A percentile compares a stretch with the other conserved stretches of the same genome.
These are phyloP conservation scores for Daubentonia madagascariensis DNA, from an alignment of 2,113 vertebrate genomes.

Conservation along the genomic window DNA sequence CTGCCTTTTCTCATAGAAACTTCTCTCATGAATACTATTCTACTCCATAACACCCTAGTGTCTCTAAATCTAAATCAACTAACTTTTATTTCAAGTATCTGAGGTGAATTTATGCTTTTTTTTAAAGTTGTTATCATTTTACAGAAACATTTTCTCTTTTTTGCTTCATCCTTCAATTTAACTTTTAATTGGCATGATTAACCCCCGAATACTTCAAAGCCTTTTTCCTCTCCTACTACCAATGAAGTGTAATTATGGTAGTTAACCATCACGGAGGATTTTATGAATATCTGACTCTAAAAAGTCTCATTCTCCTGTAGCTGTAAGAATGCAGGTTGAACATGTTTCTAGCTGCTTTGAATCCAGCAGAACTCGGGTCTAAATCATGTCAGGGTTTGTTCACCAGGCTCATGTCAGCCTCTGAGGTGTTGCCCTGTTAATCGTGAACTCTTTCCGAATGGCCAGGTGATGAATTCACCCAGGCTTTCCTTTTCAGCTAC, in stretches of 20 bases:
- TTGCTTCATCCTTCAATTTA: not conserved
- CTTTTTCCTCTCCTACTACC: not conserved
- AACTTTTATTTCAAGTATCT: conserved; percentile 4
- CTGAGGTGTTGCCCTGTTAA: not conserved
- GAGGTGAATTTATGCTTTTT: not conserved
- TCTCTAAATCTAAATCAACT: conserved; percentile 23
- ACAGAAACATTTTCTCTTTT: conserved; percentile 21
- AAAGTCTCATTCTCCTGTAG: not conserved
- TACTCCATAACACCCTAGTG: not conserved
- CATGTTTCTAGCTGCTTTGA: conserved; percentile 5
- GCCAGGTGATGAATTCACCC: conserved; percentile 46
- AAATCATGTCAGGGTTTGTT: not conserved
- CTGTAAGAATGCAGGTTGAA: not conserved
- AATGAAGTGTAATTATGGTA: conserved; percentile 20
- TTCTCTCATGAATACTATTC: not conserved
- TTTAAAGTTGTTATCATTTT: not conserved
- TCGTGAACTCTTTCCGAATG: not conserved
- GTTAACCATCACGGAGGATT: conserved; percentile 14
- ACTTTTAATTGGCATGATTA: conserved; percentile 32
- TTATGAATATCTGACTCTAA: conserved; percentile 34
- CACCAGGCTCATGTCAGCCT: not conserved
- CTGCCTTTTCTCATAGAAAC: conserved; percentile 7
- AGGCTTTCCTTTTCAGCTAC: conserved; percentile 16
- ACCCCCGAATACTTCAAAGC: not conserved
- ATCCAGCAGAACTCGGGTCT: not conserved